Base-by-base conservation (phyloP, 2,113 vertebrate genomes). In the Hiodon tergisus region DNA sequence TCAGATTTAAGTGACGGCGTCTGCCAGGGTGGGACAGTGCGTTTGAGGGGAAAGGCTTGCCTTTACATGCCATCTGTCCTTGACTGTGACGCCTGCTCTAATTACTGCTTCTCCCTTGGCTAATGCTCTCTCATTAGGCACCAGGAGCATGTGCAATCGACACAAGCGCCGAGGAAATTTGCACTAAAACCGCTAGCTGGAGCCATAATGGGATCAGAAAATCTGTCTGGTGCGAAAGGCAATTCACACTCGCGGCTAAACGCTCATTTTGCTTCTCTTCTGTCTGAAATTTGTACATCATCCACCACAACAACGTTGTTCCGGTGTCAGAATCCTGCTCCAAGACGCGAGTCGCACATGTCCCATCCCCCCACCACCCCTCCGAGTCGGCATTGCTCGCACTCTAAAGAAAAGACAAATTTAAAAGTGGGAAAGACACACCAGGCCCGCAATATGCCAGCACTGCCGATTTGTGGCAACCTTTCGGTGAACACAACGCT, bases 211-310 rank as follows among this genome's bases (percentile, higher is more conserved):
- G 89, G 87, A 86, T 89, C 88, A 87, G 89, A 85, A 89, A 89
- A 90, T 90, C 88, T 91, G 90, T 91, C 89, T 91, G 87, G 89
- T 91, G 91, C 86, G 91, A 92, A 90, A 91, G 89, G 89, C 91
- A 91, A 90, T 92, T 92, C 91, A 91, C 91, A 92, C 91, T 87
- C 88, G 76, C 74, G 84, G 87, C 88, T 92, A 92, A 92, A 91
- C 89, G 90, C 90, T 92, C 90, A 90, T 82, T 91, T 91, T 87
- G 89, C 88, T 88, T 91, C 85, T 87, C 79, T 80, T 83, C 75
- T 83, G 77, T 76, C 82, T 83, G 79, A 82, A 81, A 83, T 84
- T 78, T 83, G 80, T 79, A 59, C 81, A 77, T 81, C 81, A 83
- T 82, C 72, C 79, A 81, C 81, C 80, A 86, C 81, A 86, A 85